These are phyloP conservation scores for Myopa testacea DNA, from an alignment of 2,888 invertebrate genomes.

Conservation along the genomic window DNA sequence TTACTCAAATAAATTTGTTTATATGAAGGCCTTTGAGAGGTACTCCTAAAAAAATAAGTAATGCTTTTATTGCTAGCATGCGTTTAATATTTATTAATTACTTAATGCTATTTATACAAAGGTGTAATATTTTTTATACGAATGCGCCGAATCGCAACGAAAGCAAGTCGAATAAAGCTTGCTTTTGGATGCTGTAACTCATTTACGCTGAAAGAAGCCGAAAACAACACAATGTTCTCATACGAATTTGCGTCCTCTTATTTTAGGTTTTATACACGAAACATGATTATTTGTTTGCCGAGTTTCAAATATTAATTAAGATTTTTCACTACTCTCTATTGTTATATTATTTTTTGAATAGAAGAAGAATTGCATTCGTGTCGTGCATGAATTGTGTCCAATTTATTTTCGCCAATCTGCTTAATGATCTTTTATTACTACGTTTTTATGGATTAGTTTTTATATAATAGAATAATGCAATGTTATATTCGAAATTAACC, in stretches of 20 bases:
- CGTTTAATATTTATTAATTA: background rate
- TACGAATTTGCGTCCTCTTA: slow-evolving; percentile 14
- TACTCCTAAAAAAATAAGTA: background rate
- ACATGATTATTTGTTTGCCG: background rate
- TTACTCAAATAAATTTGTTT: slow-evolving; percentile 11
- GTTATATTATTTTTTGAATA: slow-evolving; percentile 14
- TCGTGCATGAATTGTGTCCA: background rate
- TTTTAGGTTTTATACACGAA: slow-evolving; percentile 23
- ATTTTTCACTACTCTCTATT: background rate
- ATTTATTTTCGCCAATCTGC: background rate
- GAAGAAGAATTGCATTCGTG: too few relatives aligned
- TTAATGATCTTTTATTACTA: background rate
- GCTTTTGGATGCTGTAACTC: slow-evolving; percentile 8
- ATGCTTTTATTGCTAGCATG: background rate
- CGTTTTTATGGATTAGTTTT: background rate
- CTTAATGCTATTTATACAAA: slow-evolving; percentile 10
- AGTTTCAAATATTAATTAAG: slow-evolving; percentile 4
- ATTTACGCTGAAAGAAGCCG: slow-evolving; percentile 1
- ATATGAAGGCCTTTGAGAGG: slow-evolving; percentile 19
- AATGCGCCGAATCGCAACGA: background rate
- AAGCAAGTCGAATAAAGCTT: background rate
- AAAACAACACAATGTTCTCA: slow-evolving; percentile 9
- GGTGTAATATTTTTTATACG: slow-evolving; percentile 17
- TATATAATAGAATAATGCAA: background rate
- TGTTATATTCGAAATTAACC: slow-evolving; percentile 25